Evolutionary conservation across 1,140 invertebrate genomes (phyloP).

Genomic region (Frieseomelitta varia): DNA sequence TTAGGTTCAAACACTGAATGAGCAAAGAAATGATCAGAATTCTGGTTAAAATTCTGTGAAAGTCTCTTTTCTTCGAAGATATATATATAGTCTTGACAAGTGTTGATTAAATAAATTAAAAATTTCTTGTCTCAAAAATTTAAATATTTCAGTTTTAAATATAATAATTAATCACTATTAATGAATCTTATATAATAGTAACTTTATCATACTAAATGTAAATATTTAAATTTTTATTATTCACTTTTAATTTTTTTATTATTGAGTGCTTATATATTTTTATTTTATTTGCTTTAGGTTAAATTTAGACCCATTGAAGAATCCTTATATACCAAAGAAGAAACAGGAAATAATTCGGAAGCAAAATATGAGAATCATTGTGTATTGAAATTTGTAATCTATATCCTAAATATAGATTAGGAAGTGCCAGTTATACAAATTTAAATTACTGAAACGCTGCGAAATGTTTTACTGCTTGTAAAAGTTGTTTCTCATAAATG

Average conservation of each 20-base stretch:
- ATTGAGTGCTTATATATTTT: conserved; percentile 1
- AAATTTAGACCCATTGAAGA: conserved; percentile 90
- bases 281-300: conserved; percentile 83
- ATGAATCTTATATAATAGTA: neutral
- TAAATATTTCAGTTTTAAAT: no score
- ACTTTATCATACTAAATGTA: no score
- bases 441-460: neutral
- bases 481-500: neutral
- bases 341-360: conserved; percentile 82
- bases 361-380: conserved; percentile 69
- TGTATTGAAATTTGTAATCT: conserved; percentile 46
- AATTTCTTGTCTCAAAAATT: no score
- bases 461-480: neutral
- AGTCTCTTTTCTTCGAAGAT: no score
- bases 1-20: no score
- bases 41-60: no score
- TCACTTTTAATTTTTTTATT: conserved; percentile 30
- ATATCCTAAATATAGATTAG: neutral
- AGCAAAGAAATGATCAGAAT: no score
- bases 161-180: no score
- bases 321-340: conserved; percentile 89
- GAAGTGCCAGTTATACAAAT: neutral
- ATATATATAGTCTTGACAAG: no score
- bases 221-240: neutral
- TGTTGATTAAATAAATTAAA: no score